Evolutionary conservation across 2,888 invertebrate genomes (phyloP), one percentile per base, ranked within the genome.

Genomic region (Cheilosia urbana): DNA sequence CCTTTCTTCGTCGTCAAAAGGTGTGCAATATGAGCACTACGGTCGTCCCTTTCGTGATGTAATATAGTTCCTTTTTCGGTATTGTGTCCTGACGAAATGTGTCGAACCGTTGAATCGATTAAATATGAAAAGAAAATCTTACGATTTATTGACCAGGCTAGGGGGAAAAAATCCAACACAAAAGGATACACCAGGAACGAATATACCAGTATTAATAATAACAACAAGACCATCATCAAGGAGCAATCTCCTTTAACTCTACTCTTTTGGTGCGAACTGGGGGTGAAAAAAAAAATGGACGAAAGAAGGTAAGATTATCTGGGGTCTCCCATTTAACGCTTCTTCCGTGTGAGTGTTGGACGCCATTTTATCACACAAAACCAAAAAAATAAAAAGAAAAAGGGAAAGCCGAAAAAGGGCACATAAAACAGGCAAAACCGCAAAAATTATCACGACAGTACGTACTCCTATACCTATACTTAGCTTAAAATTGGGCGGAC

Each of bases 121-220:
- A 80, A 85, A 80, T 47, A 11, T 60, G 80, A 77, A 62, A 81
- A 81, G 85, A 85, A 85, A 81, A 81, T 81, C 85, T 27, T 24
- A 63, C 85, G 85, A 85, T 85, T 85, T 85, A 85, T 81, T 85
- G 85, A 72, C 85, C 81, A 55, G 81, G 62, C 81, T 71, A 76
- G 76, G 49, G 30, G 5, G 1, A 6, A 55, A 15, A 68, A 72
- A 42, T 19, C 30, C 40, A 40, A 68, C 75, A 75, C 72, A 78
- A 78, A 75, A 66, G 60, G 62, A 81, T 30, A 69, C 34, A 42
- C 37, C 17, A 5, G 45, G 62, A 42, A 27, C 55, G 60, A 40
- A 66, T 60, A 42, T 68, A 42, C 53, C 42, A 53, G 27, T 71
- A 47, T 72, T 71, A 76, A 85, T 81, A 77, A 85, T 71, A 81